Evolutionary conservation across 37 sponge, comb jelly and placozoan species (phyloP), one percentile per base, ranked within the genome.

Genomic region (Theonella swinhoei): DNA sequence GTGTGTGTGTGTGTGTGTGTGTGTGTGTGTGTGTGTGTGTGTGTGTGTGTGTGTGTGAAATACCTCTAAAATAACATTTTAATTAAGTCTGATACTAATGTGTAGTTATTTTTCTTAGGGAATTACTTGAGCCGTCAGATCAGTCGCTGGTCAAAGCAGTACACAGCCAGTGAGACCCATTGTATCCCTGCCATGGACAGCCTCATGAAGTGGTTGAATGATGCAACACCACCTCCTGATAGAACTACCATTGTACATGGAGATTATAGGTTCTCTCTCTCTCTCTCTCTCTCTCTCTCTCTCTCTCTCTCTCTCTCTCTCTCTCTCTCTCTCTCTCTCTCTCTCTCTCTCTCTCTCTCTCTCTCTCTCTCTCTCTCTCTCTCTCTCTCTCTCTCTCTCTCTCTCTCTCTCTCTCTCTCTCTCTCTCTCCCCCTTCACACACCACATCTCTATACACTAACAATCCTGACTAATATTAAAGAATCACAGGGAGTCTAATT

Each of bases 171-270:
- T 61, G 66, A 74, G 77, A 84, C 80, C 1, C 74, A 78, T 26
- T 9, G 8, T 39, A 72, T 80, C 7, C 67, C 54, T 37, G 68
- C 76, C 60, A 75, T 84, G 84, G 84, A 76, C 36, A 74, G 68
- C 25, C 68, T 84, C 59, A 54, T 75, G 54, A 14, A 31, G 3
- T 75, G 84, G 84, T 75, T 94, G 29, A 83, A 69, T 5, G 31
- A 36, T 3, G 81, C 82, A 35, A 37, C 75, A 0, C 95, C 95
- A 4, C 25, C 30, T 24, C 76, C 74, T 14, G 72, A 79, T 38
- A 63, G 40, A 22, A 84, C 85, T 0, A 84, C 85, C 2, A 70
- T 94, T 0, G 95, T 94, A 0, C 95, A 94, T 73, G 95, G 95
- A 40, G 95, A 94, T 70, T 94, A 58, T 68, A 71, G 89, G 91